Percentiles rank a stretch among this genome's conserved stretches.
These are phyloP conservation scores for Sialis fuliginosa DNA, from an alignment of 2,888 invertebrate genomes.

Conservation along the genomic window DNA sequence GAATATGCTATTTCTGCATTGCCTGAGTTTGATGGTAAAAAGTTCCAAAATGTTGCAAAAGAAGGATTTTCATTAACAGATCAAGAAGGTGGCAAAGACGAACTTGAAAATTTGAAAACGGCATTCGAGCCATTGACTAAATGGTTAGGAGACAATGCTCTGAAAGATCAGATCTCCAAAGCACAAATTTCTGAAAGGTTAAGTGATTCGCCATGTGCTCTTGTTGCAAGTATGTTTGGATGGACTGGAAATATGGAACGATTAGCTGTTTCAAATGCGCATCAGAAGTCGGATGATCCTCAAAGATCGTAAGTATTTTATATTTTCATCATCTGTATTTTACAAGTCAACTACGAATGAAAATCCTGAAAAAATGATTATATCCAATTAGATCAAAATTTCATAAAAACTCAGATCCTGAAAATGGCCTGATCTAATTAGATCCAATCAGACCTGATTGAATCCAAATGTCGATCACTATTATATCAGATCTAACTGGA, in stretches of 20 bases:
- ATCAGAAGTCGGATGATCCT: conserved; percentile 87
- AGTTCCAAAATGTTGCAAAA: conserved; percentile 99
- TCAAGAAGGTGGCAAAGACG: conserved; percentile 48
- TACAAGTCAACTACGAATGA: no score
- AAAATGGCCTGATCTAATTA: not conserved
- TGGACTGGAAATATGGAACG: conserved; percentile 99
- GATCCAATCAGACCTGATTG: not conserved
- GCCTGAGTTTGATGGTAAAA: conserved; percentile 96
- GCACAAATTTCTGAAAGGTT: conserved; percentile 76
- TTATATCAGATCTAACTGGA: no score
- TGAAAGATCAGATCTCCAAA: conserved; percentile 63
- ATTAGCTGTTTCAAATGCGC: conserved; percentile 85
- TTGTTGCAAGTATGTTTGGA: conserved; percentile 91
- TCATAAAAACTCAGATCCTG: not conserved
- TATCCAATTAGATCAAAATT: no score
- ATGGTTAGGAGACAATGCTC: conserved; percentile 71
- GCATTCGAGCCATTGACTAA: conserved; percentile 77
- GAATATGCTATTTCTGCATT: conserved; percentile 92
- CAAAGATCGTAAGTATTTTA: conserved; percentile 41
- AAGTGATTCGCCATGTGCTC: conserved; percentile 82
- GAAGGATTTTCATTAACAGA: conserved; percentile 85
- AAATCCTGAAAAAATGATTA: no score
- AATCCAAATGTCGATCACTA: no score
- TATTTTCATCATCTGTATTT: conserved; percentile 9
- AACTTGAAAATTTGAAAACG: conserved; percentile 54